Base-by-base conservation (phyloP, 1,140 invertebrate genomes). In the Prorops nasuta region DNA sequence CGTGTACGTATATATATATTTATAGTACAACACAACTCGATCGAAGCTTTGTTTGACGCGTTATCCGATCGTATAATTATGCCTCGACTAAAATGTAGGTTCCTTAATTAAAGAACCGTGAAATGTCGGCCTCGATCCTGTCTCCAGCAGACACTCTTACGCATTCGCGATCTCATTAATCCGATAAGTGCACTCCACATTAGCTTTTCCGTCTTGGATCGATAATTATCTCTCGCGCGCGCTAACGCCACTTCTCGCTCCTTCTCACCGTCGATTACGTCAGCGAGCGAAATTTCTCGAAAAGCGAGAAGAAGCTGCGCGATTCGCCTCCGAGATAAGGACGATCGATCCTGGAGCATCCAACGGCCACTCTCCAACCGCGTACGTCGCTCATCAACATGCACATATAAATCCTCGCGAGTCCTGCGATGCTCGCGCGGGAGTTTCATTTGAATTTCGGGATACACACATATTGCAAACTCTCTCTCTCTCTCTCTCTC, bases 391-490 rank as follows among this genome's bases (percentile, higher is more conserved):
- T 24, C 39, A 63, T 63, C 43, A 56, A 62, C 51, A 63, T 61
- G 60, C 56, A 56, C 60, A 63, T n/a, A n/a, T 63, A 63, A 58
- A 58, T 61, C 36, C 43, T 20, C 6, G 1, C 15, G 14, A 19
- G 34, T 47, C 60, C 57, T 56, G 58, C 22, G n/a, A n/a, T n/a
- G n/a, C n/a, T n/a, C 55, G 58, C 58, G 60, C 49, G 60, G 60
- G 58, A 44, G 55, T 39, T 14, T 43, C 37, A 51, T 54, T 43
- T 32, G 38, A 54, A 49, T 57, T 60, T 37, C 42, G 60, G 50
- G 56, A 56, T 41, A 41, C 9, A 38, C 12, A 28, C 37, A 15
- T 3, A n/a, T 10, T 18, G n/a, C 1, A 35, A 16, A 40, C n/a
- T n/a, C n/a, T n/a, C n/a, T n/a, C n/a, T n/a, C n/a, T n/a, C n/a